Evolutionary conservation across 2,797 vertebrate genomes (phyloP), one percentile per base, ranked within the genome.

Genomic region (Sebastes oblongus): DNA sequence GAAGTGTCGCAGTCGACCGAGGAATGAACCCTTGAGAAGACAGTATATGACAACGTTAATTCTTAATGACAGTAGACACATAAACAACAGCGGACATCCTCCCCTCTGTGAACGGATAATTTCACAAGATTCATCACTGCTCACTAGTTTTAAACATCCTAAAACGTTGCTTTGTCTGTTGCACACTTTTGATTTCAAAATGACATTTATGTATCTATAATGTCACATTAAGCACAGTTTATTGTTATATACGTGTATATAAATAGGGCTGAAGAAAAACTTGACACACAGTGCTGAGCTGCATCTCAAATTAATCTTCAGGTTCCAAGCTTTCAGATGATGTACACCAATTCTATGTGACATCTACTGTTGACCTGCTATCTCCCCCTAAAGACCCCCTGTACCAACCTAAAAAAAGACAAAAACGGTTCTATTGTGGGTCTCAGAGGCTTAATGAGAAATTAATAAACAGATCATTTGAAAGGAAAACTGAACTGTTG

Each of bases 1-100:
- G 87, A 97, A 98, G 94, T 99, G 98, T 86, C 97, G 95, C 92
- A 99, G 96, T 81, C 98, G 95, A 74, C 98, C 98, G 1, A 97
- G 95, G 91, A 98, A 99, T 1, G 97, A 96, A 34, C 94, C 95
- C 98, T 99, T 75, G 13, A 93, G 81, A 70, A 92, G 13, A 83
- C 24, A 46, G n/a, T 4, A 36, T 5, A 36, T 36, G 29, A 72
- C 5, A 52, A 1, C 58, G 76, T 72, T 75, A 6, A 74, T 62
- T 46, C 27, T 86, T 60, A 29, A 59, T 71, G 11, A 64, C 32
- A 39, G 20, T 2, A 22, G 18, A 71, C 16, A 54, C 6, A 55
- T 16, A 32, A 27, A n/a, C 8, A 32, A 61, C n/a, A 56, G 27
- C 34, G 58, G 59, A 77, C 10, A 6, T 32, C 22, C n/a, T 50